Evolutionary conservation across 2,888 invertebrate species (phyloP).

Genomic region (Helobdella robusta): DNA sequence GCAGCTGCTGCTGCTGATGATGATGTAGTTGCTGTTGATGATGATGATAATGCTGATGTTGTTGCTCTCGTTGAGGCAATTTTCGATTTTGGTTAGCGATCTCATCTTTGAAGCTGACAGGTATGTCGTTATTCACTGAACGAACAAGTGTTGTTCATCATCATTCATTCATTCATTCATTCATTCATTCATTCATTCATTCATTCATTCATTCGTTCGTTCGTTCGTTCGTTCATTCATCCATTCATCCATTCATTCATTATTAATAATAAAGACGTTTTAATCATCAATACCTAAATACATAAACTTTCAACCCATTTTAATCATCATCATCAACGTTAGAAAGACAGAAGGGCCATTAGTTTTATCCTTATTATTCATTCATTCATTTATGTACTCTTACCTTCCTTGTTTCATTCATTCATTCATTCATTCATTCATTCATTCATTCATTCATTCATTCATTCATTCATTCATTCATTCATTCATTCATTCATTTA

Average conservation of each 20-base stretch:
- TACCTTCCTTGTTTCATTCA: background rate
- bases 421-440: conserved; percentile 4
- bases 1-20: too few relatives aligned
- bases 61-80: too few relatives aligned
- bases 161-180: background rate
- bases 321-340: too few relatives aligned
- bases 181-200: conserved; percentile 1
- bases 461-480: conserved; percentile 15
- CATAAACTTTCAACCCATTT: too few relatives aligned
- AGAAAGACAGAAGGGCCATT: too few relatives aligned
- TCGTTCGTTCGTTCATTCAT: conserved; percentile 1
- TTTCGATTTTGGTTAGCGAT: too few relatives aligned
- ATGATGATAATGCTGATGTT: too few relatives aligned
- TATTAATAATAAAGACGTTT: too few relatives aligned
- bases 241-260: conserved; percentile 1
- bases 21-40: too few relatives aligned
- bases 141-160: conserved; percentile 9
- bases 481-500: conserved; percentile 14
- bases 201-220: conserved; percentile 1
- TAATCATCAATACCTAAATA: too few relatives aligned
- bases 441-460: conserved; percentile 18
- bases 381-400: background rate
- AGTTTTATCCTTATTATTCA: background rate
- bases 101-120: too few relatives aligned
- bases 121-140: conserved; percentile 21